Evolutionary conservation across 2,888 invertebrate genomes (phyloP).

Genomic region (Bimastos eiseni): DNA sequence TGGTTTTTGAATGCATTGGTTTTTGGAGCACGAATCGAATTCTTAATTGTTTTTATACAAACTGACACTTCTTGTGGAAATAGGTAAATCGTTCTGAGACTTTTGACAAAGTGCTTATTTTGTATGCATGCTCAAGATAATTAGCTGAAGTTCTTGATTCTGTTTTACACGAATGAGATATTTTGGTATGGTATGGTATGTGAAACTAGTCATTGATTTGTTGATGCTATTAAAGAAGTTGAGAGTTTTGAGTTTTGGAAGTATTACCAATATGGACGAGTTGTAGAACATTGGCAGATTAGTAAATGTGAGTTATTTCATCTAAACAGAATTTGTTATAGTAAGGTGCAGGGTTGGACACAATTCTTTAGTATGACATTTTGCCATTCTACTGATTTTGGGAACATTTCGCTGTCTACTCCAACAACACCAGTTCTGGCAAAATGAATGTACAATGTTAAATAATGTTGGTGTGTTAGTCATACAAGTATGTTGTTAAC

Average conservation of each 20-base stretch:
- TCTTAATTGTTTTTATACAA: not conserved
- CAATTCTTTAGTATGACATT: not conserved
- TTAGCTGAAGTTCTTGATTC: not conserved
- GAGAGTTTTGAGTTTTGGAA: not conserved
- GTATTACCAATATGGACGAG: not conserved
- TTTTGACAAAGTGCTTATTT: constrained; percentile 2
- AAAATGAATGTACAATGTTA: not conserved
- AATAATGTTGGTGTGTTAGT: not conserved
- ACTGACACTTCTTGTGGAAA: not conserved
- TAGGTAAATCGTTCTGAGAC: not conserved
- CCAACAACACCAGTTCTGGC: not conserved
- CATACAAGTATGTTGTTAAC: not conserved
- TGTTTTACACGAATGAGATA: not conserved
- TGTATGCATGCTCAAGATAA: constrained; percentile 9
- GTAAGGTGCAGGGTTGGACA: not conserved
- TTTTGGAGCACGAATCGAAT: not conserved
- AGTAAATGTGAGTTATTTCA: not conserved
- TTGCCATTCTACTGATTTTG: not conserved
- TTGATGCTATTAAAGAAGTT: not conserved
- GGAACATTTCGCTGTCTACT: not conserved
- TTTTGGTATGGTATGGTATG: not conserved
- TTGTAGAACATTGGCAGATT: not conserved
- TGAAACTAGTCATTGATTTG: constrained; percentile 13
- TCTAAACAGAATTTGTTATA: not conserved
- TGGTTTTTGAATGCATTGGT: not conserved